Conservation (phyloP, 2,888 invertebrate species). For the Coronaproctus castanopsis region DNA sequence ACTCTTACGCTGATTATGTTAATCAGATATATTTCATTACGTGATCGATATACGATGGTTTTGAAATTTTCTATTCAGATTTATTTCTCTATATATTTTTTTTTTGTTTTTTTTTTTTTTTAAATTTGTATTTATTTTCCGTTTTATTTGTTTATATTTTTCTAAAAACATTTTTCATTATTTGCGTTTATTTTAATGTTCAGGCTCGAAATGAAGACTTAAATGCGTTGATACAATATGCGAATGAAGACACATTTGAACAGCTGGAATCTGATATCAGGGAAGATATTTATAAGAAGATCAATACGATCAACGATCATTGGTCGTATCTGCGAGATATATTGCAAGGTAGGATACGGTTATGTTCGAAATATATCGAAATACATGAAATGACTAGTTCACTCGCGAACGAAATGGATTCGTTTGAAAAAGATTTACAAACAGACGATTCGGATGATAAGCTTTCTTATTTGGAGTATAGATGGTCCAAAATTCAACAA, state of each 20-base stretch:
- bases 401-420: conserved; percentile 42
- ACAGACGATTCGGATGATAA: conserved; percentile 30
- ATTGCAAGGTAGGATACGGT: conserved; percentile 40
- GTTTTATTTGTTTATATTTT: too few species aligned
- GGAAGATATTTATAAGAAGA: conserved; percentile 39
- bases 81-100: too few species aligned
- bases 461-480: conserved; percentile 38
- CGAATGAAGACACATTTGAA: conserved; percentile 39
- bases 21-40: too few species aligned
- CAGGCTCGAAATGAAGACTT: conserved; percentile 44
- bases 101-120: too few species aligned
- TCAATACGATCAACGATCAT: conserved; percentile 38
- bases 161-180: too few species aligned
- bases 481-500: conserved; percentile 40
- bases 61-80: too few species aligned
- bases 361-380: conserved; percentile 44
- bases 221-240: conserved; percentile 30
- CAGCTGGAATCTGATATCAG: conserved; percentile 42
- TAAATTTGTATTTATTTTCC: too few species aligned
- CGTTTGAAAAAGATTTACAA: conserved; percentile 30
- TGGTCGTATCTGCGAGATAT: conserved; percentile 41
- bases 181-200: too few species aligned
- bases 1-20: not conserved
- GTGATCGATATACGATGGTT: too few species aligned
- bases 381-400: conserved; percentile 48